Percentiles rank a stretch among this genome's conserved stretches.
phyloP scores from a whole-genome alignment of 2,797 vertebrate species.

The Chiroxiphia lanceolata region DNA sequence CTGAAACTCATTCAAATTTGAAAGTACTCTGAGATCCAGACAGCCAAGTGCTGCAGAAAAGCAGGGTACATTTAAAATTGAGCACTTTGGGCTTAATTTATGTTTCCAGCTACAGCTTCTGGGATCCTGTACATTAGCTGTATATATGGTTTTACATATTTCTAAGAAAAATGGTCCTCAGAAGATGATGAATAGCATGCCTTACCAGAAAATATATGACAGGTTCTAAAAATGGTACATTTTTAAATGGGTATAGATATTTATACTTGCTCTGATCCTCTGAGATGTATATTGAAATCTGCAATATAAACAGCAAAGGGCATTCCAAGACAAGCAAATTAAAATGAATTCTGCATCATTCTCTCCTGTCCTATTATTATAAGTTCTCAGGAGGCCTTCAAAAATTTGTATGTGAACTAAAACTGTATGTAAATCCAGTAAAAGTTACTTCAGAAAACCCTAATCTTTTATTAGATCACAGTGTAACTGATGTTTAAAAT shows the following conservation, averaged over 20 bases:
- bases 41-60: not conserved
- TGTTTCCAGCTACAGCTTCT: slow-evolving; percentile 31
- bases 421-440: slow-evolving; percentile 15
- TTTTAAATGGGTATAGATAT: slow-evolving; percentile 58
- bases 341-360: slow-evolving; percentile 65
- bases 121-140: slow-evolving; percentile 37
- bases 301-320: slow-evolving; percentile 56
- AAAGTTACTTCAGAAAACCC: slow-evolving; percentile 25
- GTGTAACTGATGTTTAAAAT: slow-evolving; percentile 16
- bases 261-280: slow-evolving; percentile 60
- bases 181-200: slow-evolving; percentile 44
- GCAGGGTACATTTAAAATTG: not conserved
- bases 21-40: not conserved
- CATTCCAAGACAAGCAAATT: slow-evolving; percentile 69
- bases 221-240: slow-evolving; percentile 49
- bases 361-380: slow-evolving; percentile 56
- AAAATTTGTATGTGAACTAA: slow-evolving; percentile 55
- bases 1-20: not conserved
- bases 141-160: slow-evolving; percentile 38
- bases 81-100: slow-evolving; percentile 29
- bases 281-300: slow-evolving; percentile 59
- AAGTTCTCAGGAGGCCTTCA: slow-evolving; percentile 47
- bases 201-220: slow-evolving; percentile 50
- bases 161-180: slow-evolving; percentile 44
- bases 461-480: slow-evolving; percentile 55